A percentile compares a stretch with the other conserved stretches of the same genome.
phyloP scores from a whole-genome alignment of 2,888 invertebrate species.

The Camponotus fellah region DNA sequence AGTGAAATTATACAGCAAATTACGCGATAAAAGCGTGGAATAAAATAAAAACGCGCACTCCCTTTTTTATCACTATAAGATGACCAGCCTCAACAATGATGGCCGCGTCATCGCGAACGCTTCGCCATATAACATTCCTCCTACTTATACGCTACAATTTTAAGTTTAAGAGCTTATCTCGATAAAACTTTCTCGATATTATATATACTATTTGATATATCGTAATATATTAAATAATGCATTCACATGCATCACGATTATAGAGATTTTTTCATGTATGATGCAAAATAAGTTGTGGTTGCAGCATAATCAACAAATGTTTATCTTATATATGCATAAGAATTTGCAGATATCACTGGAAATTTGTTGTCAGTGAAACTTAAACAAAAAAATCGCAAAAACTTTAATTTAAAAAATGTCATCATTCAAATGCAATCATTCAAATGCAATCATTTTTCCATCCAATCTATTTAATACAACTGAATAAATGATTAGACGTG shows the following conservation, averaged over 20 bases:
- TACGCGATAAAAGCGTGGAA: background rate
- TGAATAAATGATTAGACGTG: background rate
- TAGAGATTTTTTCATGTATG: background rate
- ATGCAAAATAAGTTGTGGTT: background rate
- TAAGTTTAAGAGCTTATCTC: slow-evolving; percentile 66
- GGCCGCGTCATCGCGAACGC: slow-evolving; percentile 69
- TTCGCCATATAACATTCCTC: slow-evolving; percentile 45
- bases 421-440: no score
- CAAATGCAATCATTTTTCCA: background rate
- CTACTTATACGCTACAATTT: slow-evolving; percentile 34
- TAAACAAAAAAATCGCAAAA: background rate
- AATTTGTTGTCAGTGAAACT: background rate
- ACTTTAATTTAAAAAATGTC: background rate
- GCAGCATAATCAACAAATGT: background rate
- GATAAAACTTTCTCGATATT: slow-evolving; percentile 69
- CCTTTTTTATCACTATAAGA: background rate
- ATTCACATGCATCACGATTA: slow-evolving; percentile 5
- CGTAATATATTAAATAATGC: slow-evolving; percentile 20
- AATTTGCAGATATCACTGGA: background rate
- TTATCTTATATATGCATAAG: background rate
- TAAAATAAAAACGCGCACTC: background rate
- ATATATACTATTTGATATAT: slow-evolving; percentile 57
- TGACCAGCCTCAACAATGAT: slow-evolving; percentile 48
- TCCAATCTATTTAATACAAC: background rate
- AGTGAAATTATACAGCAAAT: background rate